Base-by-base conservation (phyloP, 1,140 invertebrate genomes). In the Zophobas atratus region DNA sequence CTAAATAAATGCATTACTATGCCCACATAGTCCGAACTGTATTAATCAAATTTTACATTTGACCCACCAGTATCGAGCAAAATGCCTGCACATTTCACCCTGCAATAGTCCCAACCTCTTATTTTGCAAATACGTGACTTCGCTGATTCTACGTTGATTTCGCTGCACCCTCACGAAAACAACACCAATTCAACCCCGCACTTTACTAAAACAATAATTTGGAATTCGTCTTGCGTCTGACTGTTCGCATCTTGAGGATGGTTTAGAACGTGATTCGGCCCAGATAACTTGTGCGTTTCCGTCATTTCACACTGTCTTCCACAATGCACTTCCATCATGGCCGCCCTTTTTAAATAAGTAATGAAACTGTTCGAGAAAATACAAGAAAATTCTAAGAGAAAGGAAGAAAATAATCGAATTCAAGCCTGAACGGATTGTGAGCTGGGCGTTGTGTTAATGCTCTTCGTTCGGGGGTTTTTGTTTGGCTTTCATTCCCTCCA, bases 401-500 rank as follows among this genome's bases (percentile, higher is more conserved):
- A 46, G 8, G 43, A 8, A 46, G 32, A 2, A 20, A 57, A 36
- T 57, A 57, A 57, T 57, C 55, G 55, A 57, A 57, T 57, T 57
- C 4, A 2, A 34, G 55, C 1, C 34, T 57, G 35, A 57, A 35
- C 4, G 34, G 55, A 57, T 5, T 4, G 32, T 35, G 34, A 4
- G 55, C 1, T 3, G 43, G 55, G 3, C 1, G 3, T 35, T 57
- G 55, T 57, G 55, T 36, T 57, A 57, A 57, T 57, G 55, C 35
- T 57, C 4, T 57, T 35, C 55, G 3, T 35, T 57, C 6, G 34
- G 35, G 20, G 32, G 32, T 35, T 57, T 57, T 57, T 36, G 55
- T 57, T 35, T 57, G 55, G 55, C 34, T 57, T 35, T 33, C 20
- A 20, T 57, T 35, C 34, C 20, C 32, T 35, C 34, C 55, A 57